phyloP scores from a whole-genome alignment of 2,888 invertebrate genomes.

The Cryptophagus acutangulus region DNA sequence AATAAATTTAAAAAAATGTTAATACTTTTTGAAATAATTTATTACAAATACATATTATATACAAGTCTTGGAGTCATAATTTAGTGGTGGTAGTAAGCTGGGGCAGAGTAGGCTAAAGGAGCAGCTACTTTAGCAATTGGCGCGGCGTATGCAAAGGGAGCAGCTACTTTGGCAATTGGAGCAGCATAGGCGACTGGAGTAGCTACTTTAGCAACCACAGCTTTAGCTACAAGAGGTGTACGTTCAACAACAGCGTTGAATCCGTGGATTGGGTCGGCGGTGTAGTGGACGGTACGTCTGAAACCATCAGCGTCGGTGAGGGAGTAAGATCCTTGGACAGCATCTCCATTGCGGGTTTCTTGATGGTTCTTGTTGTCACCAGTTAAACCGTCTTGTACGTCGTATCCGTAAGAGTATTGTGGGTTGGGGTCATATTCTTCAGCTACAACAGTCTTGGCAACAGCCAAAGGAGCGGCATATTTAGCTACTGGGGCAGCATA shows the following conservation, averaged over 20 bases:
- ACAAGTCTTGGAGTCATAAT: too few relatives aligned
- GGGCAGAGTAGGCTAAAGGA: conserved; percentile 23
- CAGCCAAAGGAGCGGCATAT: conserved; percentile 20
- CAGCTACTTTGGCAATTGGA: conserved; percentile 17
- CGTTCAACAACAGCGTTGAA: conserved; percentile 21
- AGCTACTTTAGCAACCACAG: conserved; percentile 40
- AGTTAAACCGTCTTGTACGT: conserved; percentile 54
- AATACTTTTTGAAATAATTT: too few relatives aligned
- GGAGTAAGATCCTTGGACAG: conserved; percentile 61
- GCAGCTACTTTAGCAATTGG: conserved; percentile 21
- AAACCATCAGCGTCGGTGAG: conserved; percentile 55
- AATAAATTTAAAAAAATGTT: too few relatives aligned
- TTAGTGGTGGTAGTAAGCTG: conserved; percentile 7
- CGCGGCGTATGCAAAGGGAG: conserved; percentile 31
- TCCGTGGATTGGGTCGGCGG: conserved; percentile 36
- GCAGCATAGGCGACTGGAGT: conserved; percentile 29
- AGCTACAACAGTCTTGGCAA: conserved; percentile 29
- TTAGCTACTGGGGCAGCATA: conserved; percentile 27
- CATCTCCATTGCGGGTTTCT: conserved; percentile 56
- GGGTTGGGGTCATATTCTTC: conserved; percentile 44
- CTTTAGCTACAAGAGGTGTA: conserved; percentile 28
- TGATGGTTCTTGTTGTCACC: conserved; percentile 57
- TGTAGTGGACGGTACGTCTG: conserved; percentile 47
- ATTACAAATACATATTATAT: too few relatives aligned
- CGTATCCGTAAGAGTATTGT: conserved; percentile 56